These are phyloP conservation scores for Plectropomus leopardus DNA, from an alignment of 2,113 vertebrate genomes.

Conservation along the genomic window DNA sequence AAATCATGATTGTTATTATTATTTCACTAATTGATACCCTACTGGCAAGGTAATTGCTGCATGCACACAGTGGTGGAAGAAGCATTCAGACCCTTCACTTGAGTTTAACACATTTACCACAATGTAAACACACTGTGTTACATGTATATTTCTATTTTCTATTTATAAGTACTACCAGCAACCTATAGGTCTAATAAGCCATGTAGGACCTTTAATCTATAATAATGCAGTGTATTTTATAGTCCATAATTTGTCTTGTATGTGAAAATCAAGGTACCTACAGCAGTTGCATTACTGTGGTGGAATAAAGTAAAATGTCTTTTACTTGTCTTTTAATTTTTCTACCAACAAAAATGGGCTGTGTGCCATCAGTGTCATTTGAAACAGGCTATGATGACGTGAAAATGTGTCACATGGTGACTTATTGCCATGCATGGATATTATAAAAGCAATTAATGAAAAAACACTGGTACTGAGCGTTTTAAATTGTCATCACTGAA, in stretches of 20 bases:
- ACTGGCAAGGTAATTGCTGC: too few species aligned
- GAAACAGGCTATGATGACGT: background rate
- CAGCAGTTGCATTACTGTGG: background rate
- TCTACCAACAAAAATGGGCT: background rate
- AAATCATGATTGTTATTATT: too few species aligned
- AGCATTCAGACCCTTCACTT: background rate
- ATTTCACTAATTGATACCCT: too few species aligned
- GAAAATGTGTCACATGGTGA: background rate
- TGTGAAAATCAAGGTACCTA: background rate
- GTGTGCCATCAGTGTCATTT: background rate
- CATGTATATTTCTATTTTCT: background rate
- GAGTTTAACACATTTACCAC: background rate
- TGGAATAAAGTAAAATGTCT: background rate
- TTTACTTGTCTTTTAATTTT: too few species aligned
- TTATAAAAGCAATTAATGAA: background rate
- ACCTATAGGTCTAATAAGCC: background rate
- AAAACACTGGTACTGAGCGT: background rate
- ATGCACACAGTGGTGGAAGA: background rate
- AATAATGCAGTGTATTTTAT: background rate
- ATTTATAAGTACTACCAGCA: background rate
- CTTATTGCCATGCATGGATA: background rate
- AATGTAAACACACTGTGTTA: background rate
- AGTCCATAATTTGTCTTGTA: background rate
- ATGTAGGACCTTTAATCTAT: background rate
- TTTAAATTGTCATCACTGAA: slow-evolving; percentile 30